A percentile compares a stretch with the other conserved stretches of the same genome.
Evolutionary conservation across 2,888 invertebrate genomes (phyloP).

Genomic region (Ernsta delagoae): DNA sequence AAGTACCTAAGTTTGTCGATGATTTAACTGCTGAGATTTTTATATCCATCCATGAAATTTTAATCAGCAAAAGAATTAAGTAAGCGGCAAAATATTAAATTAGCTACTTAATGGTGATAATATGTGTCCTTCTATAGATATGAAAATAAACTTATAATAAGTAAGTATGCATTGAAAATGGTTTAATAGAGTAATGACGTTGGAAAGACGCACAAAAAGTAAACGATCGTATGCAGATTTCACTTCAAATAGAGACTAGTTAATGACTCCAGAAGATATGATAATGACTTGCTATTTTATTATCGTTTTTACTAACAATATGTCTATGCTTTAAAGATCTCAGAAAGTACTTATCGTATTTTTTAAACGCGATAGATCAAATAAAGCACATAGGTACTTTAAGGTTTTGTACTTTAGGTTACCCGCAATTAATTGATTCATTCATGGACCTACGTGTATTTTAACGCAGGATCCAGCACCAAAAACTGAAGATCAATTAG

Average conservation of each 20-base stretch:
- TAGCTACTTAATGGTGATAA: too few species aligned
- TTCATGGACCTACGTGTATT: conserved; percentile 52
- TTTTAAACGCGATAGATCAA: neutral
- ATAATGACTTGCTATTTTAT: conserved; percentile 29
- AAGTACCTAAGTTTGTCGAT: neutral
- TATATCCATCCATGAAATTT: too few species aligned
- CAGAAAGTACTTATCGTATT: neutral
- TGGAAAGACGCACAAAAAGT: conserved; percentile 10
- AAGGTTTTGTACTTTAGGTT: too few species aligned
- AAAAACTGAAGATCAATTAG: conserved; percentile 98
- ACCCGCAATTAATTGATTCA: too few species aligned
- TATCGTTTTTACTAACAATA: conserved; percentile 9
- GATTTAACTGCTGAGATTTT: too few species aligned
- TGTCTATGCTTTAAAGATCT: neutral
- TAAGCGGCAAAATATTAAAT: too few species aligned
- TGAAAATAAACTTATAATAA: neutral
- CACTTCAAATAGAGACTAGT: conserved; percentile 24
- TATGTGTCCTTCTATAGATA: too few species aligned
- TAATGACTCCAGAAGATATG: conserved; percentile 19
- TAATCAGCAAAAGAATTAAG: too few species aligned
- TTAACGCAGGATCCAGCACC: conserved; percentile 93
- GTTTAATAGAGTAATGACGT: conserved; percentile 10
- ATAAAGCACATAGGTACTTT: neutral
- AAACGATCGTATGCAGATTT: conserved; percentile 27
- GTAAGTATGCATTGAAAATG: neutral